Base-by-base conservation (phyloP, 1,140 invertebrate species). In the Mesaphorura yosii region DNA sequence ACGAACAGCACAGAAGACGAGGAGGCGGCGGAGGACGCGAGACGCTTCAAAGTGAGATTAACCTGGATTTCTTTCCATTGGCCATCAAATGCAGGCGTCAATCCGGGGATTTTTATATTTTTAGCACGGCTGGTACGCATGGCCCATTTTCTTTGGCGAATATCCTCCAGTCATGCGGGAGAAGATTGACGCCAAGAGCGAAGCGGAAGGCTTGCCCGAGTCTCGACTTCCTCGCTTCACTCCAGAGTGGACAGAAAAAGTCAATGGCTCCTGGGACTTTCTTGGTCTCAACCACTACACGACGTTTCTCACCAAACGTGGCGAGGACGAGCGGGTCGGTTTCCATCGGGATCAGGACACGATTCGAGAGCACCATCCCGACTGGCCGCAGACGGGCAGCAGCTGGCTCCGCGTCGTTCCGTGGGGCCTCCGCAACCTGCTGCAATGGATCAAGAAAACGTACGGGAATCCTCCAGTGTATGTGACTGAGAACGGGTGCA, bases 121-220 rank as follows among this genome's bases (percentile, higher is more conserved):
- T 7, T n/a, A 60, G 52, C 47, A 53, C 23, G 59, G 59, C 2
- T 61, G 59, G 59, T 45, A 59, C 47, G 49, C 40, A 14, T 31
- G 26, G 52, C 59, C 59, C 4, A 31, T 62, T 5, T 54, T 59
- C 37, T 56, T 48, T 23, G 59, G 59, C 4, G 40, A 59, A 23
- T 83, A 80, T 63, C 79, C 80, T 1, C 55, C 66, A 49, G 66
- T 77, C 19, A 72, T 83, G 67, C 76, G 74, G 55, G 64, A 75
- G 23, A 70, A 70, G 34, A 69, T 81, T 47, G 74, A 65, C 7
- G 63, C 54, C 2, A 78, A 75, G 48, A 82, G 77, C 62, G 66
- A 55, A 23, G 57, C 64, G 4, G 74, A 81, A 62, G 72, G 75
- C 2, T 73, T 69, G 40, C 31, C 62, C 0, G 67, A 64, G 22